These are phyloP conservation scores for Pristionchus pacificus DNA, from an alignment of 1,140 invertebrate species.

Conservation along the genomic window DNA sequence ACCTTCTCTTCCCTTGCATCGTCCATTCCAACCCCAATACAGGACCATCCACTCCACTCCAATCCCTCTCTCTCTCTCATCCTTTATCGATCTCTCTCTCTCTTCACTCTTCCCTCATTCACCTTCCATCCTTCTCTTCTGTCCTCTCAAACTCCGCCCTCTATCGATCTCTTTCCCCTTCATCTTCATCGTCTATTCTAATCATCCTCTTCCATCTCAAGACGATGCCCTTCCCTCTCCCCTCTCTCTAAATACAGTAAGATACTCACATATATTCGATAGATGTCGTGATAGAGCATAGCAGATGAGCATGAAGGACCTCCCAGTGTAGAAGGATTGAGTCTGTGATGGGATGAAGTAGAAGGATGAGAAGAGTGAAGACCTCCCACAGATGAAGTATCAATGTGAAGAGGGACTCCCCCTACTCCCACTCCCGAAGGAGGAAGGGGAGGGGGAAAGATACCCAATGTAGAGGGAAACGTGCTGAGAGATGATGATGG, in stretches of 20 bases:
- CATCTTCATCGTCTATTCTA: neutral
- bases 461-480: neutral
- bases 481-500: neutral
- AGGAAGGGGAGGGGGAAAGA: neutral
- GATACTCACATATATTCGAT: neutral
- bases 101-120: neutral
- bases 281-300: neutral
- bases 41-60: too few relatives aligned
- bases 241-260: neutral
- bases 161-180: neutral
- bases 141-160: neutral
- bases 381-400: too few relatives aligned
- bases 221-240: neutral
- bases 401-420: neutral
- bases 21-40: too few relatives aligned
- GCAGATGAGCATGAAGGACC: neutral
- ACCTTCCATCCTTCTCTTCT: neutral
- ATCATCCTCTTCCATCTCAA: neutral
- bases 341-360: too few relatives aligned
- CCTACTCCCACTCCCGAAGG: too few relatives aligned
- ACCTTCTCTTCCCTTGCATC: too few relatives aligned
- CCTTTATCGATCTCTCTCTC: too few relatives aligned
- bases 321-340: too few relatives aligned
- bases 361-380: too few relatives aligned
- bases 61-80: too few relatives aligned